A percentile compares a stretch with the other conserved stretches of the same genome.
These are phyloP conservation scores for Caenorhabditis tropicalis DNA, from an alignment of 1,140 invertebrate genomes.

Conservation along the genomic window DNA sequence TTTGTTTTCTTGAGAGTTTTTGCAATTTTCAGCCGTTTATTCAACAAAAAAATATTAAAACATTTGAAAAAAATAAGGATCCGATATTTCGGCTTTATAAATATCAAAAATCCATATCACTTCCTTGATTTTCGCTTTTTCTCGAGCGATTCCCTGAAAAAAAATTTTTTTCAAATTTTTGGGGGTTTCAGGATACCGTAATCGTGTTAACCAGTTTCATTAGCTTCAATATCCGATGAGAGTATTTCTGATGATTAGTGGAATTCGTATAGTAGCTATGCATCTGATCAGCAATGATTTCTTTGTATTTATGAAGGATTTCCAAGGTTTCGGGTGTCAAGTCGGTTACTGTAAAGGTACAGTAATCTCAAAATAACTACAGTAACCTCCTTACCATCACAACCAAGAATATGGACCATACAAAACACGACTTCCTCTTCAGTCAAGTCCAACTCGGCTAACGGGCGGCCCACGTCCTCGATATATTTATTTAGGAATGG, in stretches of 20 bases:
- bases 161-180: neutral
- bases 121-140: neutral
- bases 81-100: neutral
- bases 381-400: neutral
- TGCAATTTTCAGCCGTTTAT: neutral
- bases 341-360: neutral
- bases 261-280: slow-evolving; percentile 1
- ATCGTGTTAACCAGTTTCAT: neutral
- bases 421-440: neutral
- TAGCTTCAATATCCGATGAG: slow-evolving; percentile 1
- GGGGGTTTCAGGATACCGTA: neutral
- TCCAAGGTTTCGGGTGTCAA: neutral
- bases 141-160: neutral
- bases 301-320: neutral
- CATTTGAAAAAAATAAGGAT: neutral
- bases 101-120: neutral
- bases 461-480: neutral
- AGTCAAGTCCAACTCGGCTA: neutral
- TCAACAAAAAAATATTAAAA: neutral
- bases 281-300: slow-evolving; percentile 4
- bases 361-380: neutral
- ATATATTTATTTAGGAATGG: neutral
- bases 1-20: too few species aligned
- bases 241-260: neutral
- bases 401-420: neutral